These are phyloP conservation scores for Hermodice carunculata DNA, from an alignment of 2,888 invertebrate genomes.

Conservation along the genomic window DNA sequence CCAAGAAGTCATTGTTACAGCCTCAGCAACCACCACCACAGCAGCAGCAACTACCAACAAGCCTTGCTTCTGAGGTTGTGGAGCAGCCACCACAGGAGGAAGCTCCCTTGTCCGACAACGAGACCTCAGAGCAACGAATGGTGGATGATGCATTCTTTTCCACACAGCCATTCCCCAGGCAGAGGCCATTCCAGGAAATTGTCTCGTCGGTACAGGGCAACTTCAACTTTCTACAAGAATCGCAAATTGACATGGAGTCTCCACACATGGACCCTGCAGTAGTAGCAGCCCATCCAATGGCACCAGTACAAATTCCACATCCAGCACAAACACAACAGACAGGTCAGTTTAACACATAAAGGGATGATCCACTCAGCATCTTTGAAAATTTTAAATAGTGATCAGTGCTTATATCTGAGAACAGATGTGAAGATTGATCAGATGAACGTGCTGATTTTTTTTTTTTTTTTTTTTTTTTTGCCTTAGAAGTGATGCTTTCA, in stretches of 20 bases:
- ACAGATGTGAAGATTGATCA: too few species aligned
- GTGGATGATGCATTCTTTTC: slow-evolving; percentile 30
- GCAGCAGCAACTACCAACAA: not conserved
- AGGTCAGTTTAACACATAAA: not conserved
- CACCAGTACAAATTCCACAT: too few species aligned
- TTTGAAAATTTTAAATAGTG: too few species aligned
- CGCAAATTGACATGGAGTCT: slow-evolving; percentile 80
- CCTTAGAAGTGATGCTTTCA: too few species aligned
- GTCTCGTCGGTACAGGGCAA: slow-evolving; percentile 66
- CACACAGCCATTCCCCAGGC: slow-evolving; percentile 33
- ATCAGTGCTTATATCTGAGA: too few species aligned
- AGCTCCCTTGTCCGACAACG: not conserved
- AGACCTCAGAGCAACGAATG: too few species aligned
- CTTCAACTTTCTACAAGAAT: slow-evolving; percentile 82
- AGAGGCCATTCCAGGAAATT: slow-evolving; percentile 51
- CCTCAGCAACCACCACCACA: not conserved
- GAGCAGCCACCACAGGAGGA: not conserved
- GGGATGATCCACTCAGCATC: too few species aligned
- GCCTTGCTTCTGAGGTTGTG: not conserved
- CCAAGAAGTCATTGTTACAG: not conserved
- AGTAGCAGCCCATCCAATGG: slow-evolving; percentile 53
- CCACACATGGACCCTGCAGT: slow-evolving; percentile 1
- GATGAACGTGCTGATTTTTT: too few species aligned
- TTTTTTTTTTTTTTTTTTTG: too few species aligned
- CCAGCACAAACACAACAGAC: too few species aligned